A percentile compares a stretch with the other conserved stretches of the same genome.
These are phyloP conservation scores for Phataginus tricuspis DNA, from an alignment of 2,797 vertebrate genomes.

Conservation along the genomic window DNA sequence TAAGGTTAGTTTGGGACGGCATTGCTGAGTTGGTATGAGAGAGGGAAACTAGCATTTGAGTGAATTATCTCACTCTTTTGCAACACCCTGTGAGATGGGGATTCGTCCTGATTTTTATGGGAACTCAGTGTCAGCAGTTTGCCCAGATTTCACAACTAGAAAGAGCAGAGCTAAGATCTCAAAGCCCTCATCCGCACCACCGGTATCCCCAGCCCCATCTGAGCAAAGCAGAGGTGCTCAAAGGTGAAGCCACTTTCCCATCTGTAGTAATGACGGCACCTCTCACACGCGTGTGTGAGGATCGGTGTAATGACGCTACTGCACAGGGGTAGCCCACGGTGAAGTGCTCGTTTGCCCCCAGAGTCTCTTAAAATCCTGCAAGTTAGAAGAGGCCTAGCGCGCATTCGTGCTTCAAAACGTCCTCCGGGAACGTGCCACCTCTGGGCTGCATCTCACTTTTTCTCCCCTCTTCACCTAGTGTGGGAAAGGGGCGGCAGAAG, in stretches of 20 bases:
- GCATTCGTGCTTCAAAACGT: not conserved
- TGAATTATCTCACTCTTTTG: not conserved
- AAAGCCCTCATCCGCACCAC: not conserved
- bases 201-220: accelerated
- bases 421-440: not conserved
- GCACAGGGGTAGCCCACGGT: no score
- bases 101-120: not conserved
- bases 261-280: not conserved
- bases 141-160: slow-evolving; percentile 16
- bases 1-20: not conserved
- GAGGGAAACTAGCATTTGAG: not conserved
- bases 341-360: no score
- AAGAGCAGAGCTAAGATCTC: not conserved
- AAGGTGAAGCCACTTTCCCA: not conserved
- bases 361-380: not conserved
- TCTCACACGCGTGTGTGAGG: no score
- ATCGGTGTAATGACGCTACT: accelerated
- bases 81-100: not conserved
- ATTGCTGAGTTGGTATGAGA: not conserved
- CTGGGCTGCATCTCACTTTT: not conserved
- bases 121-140: not conserved
- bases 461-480: accelerated
- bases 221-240: not conserved
- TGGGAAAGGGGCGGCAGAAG: not conserved
- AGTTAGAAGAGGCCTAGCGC: not conserved